Evolutionary conservation across 2,888 invertebrate species (phyloP).

Genomic region (Scaptomyza cyrtandrae): DNA sequence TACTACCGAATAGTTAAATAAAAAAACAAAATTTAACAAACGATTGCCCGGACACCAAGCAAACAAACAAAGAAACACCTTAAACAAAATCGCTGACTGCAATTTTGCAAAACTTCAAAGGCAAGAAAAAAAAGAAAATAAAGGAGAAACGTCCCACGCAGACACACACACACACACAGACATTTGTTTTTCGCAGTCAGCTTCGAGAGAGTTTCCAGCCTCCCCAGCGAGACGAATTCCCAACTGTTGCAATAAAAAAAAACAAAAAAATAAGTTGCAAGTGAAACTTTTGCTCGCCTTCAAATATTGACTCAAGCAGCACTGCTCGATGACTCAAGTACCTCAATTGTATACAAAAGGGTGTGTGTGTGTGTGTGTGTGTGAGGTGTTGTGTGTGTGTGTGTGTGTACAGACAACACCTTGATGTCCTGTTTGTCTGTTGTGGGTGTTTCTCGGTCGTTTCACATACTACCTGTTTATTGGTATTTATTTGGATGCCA

Average conservation of each 20-base stretch:
- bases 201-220: neutral
- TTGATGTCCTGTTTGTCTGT: constrained; percentile 42
- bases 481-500: constrained; percentile 76
- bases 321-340: constrained; percentile 60
- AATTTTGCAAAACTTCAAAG: constrained; percentile 46
- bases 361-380: constrained; percentile 25
- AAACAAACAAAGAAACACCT: constrained; percentile 24
- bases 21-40: constrained; percentile 74
- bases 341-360: constrained; percentile 28
- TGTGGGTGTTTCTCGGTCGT: constrained; percentile 7
- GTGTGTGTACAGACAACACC: constrained; percentile 77
- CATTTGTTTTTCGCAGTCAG: constrained; percentile 6
- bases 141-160: constrained; percentile 43
- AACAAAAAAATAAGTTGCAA: constrained; percentile 56
- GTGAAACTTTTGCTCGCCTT: constrained; percentile 60
- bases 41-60: constrained; percentile 18
- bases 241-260: constrained; percentile 40
- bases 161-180: constrained; percentile 17
- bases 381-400: constrained; percentile 15
- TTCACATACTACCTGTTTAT: constrained; percentile 53
- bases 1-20: constrained; percentile 58
- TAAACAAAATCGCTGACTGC: constrained; percentile 9
- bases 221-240: constrained; percentile 21
- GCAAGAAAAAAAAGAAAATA: neutral
- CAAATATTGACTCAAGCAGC: constrained; percentile 67